phyloP scores from a whole-genome alignment of 53 echinoderm and acorn worm species.

The Apostichopus leukothele region DNA sequence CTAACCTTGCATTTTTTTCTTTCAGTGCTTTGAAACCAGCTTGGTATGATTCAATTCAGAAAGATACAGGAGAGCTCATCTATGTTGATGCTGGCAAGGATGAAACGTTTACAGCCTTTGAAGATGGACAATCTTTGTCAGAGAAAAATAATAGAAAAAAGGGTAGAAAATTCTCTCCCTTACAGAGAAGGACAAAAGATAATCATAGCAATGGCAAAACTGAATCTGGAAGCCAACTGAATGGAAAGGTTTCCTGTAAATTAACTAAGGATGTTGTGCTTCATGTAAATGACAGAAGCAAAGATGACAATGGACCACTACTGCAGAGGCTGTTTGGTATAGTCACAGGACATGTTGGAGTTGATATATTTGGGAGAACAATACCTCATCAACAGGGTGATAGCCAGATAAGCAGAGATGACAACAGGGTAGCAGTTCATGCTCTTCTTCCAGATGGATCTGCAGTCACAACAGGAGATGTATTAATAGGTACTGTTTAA shows the following conservation, averaged over 20 bases:
- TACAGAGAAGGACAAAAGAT: slow-evolving; percentile 16
- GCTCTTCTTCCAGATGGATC: slow-evolving; percentile 81
- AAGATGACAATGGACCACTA: slow-evolving; percentile 42
- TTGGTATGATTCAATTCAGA: slow-evolving; percentile 80
- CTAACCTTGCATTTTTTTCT: neutral
- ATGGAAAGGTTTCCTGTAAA: slow-evolving; percentile 14
- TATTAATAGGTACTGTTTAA: slow-evolving; percentile 71
- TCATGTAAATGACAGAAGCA: slow-evolving; percentile 22
- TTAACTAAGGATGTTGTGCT: slow-evolving; percentile 60
- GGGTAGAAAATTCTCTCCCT: slow-evolving; percentile 45
- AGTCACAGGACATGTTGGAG: slow-evolving; percentile 60
- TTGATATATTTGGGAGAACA: slow-evolving; percentile 31
- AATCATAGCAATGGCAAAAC: slow-evolving; percentile 47
- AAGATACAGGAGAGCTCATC: slow-evolving; percentile 88
- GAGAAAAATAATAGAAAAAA: slow-evolving; percentile 2
- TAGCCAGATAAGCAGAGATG: slow-evolving; percentile 53
- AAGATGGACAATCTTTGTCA: slow-evolving; percentile 17
- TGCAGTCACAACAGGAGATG: slow-evolving; percentile 87
- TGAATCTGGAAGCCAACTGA: slow-evolving; percentile 38
- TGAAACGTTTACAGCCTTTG: slow-evolving; percentile 48
- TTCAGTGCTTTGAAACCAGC: slow-evolving; percentile 84
- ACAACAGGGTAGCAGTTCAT: slow-evolving; percentile 70
- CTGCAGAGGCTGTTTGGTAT: slow-evolving; percentile 74
- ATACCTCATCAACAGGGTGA: slow-evolving; percentile 29
- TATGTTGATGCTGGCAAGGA: slow-evolving; percentile 60